Percentiles rank a stretch among this genome's conserved stretches.
These are phyloP conservation scores for Antheraea yamamai DNA, from an alignment of 2,888 invertebrate genomes.

Conservation along the genomic window DNA sequence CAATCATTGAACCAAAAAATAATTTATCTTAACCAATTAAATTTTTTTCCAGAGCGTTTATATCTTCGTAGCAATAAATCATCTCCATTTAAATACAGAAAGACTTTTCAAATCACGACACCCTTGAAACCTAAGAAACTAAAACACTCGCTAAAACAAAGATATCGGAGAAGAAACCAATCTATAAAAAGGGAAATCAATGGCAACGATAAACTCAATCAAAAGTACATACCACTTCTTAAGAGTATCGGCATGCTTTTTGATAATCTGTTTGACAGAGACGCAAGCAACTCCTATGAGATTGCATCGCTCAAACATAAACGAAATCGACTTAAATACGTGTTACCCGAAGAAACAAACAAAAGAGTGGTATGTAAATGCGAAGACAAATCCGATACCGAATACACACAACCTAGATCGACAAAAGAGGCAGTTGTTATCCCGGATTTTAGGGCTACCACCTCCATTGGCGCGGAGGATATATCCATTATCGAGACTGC, in stretches of 20 bases:
- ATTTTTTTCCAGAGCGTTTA: conserved; percentile 39
- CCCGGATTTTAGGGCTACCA: conserved; percentile 56
- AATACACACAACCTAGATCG: conserved; percentile 36
- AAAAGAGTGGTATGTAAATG: conserved; percentile 46
- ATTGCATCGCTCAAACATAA: conserved; percentile 42
- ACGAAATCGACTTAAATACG: conserved; percentile 39
- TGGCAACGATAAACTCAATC: conserved; percentile 56
- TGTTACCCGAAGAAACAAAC: conserved; percentile 34
- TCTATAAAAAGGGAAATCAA: conserved; percentile 57
- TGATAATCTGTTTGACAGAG: conserved; percentile 64
- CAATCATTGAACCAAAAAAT: not conserved
- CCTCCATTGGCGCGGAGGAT: conserved; percentile 50
- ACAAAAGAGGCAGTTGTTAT: conserved; percentile 65
- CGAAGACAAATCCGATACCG: conserved; percentile 27
- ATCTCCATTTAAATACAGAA: conserved; percentile 56
- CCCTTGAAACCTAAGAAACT: conserved; percentile 61
- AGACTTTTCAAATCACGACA: conserved; percentile 56
- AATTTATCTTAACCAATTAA: not conserved
- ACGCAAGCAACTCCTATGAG: conserved; percentile 53
- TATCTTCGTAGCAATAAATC: conserved; percentile 36
- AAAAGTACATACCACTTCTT: conserved; percentile 68
- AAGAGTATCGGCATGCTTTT: conserved; percentile 68
- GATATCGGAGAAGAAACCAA: conserved; percentile 50
- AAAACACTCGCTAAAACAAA: conserved; percentile 45
- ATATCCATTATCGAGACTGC: conserved; percentile 51